Evolutionary conservation across 2,888 invertebrate genomes (phyloP), one percentile per base, ranked within the genome.

Genomic region (Trichopoda pennipes): DNA sequence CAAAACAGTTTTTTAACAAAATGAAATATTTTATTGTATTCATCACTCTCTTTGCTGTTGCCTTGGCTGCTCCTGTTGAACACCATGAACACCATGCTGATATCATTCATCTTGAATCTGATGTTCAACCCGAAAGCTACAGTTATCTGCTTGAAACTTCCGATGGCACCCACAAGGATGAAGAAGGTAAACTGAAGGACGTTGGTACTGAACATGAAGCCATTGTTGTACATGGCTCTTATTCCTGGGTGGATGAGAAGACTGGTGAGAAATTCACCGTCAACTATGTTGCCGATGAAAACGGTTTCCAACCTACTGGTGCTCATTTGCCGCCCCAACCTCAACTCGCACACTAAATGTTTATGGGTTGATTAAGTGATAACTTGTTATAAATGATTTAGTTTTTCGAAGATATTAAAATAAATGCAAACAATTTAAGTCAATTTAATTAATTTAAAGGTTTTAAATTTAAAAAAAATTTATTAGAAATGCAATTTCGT

Each of bases 251-350:
- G 1, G 93, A 91, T 35, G 92, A 92, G 35, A 84, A 86, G 51
- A 93, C 93, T 84, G 93, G 93, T 8, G 91, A 92, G 32, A 89
- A 89, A 0, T 94, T 94, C 88, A 91, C 92, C 3, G 93, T 94
- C 78, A 93, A 53, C 63, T 89, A 88, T 66, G 69, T 86, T 61
- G 89, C 89, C 55, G 87, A 89, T 84, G 88, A 88, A 75, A 87
- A 88, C 12, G 88, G 89, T 84, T 88, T 86, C 87, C 92, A 91
- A 86, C 92, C 92, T 28, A 83, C 88, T 86, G 92, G 92, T 51
- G 91, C 90, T 12, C 92, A 92, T 89, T 86, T 92, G 70, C 91
- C 92, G 70, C 91, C 92, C 49, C 56, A 75, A 23, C 12, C 47
- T 17, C 47, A 49, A 7, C 16, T n/a, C 42, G 4, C 6, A 2